A percentile compares a stretch with the other conserved stretches of the same genome.
These are phyloP conservation scores for Strigamia maritima DNA, from an alignment of 2,888 invertebrate genomes.

Conservation along the genomic window DNA sequence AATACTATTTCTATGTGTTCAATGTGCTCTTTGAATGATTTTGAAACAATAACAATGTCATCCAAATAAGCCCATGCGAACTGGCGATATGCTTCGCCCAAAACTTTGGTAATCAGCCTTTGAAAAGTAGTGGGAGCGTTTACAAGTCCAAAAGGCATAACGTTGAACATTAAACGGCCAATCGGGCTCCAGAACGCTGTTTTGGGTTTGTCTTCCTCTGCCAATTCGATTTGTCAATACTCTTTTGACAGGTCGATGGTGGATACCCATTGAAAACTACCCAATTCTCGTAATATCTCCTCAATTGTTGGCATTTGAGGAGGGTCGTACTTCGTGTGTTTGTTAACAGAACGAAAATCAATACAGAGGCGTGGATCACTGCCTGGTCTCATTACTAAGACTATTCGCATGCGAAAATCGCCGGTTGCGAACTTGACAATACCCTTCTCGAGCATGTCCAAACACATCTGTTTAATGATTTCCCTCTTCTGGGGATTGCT, in stretches of 20 bases:
- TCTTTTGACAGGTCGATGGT: background rate
- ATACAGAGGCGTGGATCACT: background rate
- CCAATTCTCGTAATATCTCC: background rate
- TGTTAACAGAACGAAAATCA: background rate
- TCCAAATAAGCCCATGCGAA: no score
- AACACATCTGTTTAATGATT: background rate
- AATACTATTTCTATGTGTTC: no score
- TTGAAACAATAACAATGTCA: no score
- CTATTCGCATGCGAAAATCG: background rate
- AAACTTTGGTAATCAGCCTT: no score
- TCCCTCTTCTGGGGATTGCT: background rate
- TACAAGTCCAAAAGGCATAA: no score
- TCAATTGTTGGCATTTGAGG: background rate
- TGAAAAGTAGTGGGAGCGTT: no score
- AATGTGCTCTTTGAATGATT: no score
- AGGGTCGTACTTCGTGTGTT: background rate
- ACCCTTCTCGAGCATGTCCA: background rate
- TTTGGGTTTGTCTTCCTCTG: background rate
- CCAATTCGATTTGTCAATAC: background rate
- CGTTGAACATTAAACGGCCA: no score
- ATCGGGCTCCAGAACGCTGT: no score
- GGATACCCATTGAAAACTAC: background rate
- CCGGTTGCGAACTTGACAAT: no score
- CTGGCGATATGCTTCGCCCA: no score
- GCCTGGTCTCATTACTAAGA: background rate